Conservation (phyloP, 2,888 invertebrate species). For the Petrophora chlorosata region DNA sequence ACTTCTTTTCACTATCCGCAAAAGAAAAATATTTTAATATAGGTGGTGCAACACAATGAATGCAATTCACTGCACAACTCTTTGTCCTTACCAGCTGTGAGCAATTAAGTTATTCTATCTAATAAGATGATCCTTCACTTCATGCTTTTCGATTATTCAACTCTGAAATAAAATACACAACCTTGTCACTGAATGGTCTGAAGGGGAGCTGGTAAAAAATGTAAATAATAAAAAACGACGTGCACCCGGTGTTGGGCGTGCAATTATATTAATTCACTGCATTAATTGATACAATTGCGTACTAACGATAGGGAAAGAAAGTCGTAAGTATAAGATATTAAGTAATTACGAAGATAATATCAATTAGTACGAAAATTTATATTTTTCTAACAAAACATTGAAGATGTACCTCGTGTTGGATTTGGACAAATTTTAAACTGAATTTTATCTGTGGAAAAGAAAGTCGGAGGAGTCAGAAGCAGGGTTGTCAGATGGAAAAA, state of each 20-base stretch:
- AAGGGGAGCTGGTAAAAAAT: constrained; percentile 28
- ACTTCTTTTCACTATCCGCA: constrained; percentile 39
- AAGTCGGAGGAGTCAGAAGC: too few species aligned
- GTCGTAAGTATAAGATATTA: neutral
- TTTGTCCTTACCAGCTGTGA: constrained; percentile 56
- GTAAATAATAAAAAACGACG: constrained; percentile 31
- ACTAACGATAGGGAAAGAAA: neutral
- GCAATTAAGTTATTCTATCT: constrained; percentile 40
- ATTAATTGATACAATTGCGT: neutral
- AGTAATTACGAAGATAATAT: neutral
- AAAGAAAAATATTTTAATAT: constrained; percentile 9
- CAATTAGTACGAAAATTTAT: constrained; percentile 24
- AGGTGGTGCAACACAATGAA: constrained; percentile 30
- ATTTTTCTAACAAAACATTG: constrained; percentile 51
- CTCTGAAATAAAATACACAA: constrained; percentile 33
- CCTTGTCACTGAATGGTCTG: neutral
- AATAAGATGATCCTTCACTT: constrained; percentile 38
- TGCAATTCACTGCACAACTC: constrained; percentile 24
- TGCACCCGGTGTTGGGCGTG: constrained; percentile 43
- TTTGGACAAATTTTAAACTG: constrained; percentile 20
- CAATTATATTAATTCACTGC: constrained; percentile 16
- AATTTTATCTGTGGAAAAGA: constrained; percentile 18
- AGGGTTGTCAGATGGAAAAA: too few species aligned
- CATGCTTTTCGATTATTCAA: constrained; percentile 34
- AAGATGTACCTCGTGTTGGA: constrained; percentile 52